phyloP scores from a whole-genome alignment of 2,888 invertebrate species.

The Lissocephala sabroskyi region DNA sequence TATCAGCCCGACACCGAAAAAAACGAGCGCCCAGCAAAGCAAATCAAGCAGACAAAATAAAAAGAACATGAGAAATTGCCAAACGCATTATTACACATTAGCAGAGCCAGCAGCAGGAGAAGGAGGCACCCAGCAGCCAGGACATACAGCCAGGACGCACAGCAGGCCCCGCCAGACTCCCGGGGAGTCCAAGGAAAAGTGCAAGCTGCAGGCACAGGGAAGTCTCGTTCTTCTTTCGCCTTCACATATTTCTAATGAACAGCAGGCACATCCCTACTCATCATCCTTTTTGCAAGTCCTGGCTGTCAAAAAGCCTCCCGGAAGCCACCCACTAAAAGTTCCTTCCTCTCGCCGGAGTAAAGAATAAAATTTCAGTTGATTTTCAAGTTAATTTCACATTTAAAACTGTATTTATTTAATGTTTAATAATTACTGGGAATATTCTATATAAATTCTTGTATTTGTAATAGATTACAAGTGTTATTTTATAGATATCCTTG shows the following conservation, averaged over 20 bases:
- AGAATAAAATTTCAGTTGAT: no score
- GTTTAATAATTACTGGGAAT: conserved; percentile 65
- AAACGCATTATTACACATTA: conserved; percentile 60
- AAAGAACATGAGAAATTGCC: conserved; percentile 47
- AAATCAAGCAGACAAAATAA: conserved; percentile 26
- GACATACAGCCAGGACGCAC: neutral
- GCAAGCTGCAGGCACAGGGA: no score
- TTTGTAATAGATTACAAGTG: conserved; percentile 56
- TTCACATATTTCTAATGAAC: no score
- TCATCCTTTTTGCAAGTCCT: no score
- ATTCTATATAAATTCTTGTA: conserved; percentile 33
- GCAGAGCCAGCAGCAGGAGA: conserved; percentile 12
- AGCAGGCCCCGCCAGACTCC: no score
- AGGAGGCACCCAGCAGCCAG: neutral
- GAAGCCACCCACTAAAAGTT: no score
- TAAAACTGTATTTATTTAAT: conserved; percentile 67
- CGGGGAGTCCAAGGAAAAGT: no score
- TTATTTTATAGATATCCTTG: conserved; percentile 19
- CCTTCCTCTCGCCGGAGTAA: no score
- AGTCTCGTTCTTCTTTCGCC: no score
- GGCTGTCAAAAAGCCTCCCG: no score
- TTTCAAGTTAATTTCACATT: conserved; percentile 50
- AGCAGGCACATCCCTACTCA: no score
- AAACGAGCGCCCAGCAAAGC: conserved; percentile 31
- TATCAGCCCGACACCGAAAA: conserved; percentile 59